Base-by-base conservation (phyloP, 1,140 invertebrate genomes). In the Tigriopus japonicus region DNA sequence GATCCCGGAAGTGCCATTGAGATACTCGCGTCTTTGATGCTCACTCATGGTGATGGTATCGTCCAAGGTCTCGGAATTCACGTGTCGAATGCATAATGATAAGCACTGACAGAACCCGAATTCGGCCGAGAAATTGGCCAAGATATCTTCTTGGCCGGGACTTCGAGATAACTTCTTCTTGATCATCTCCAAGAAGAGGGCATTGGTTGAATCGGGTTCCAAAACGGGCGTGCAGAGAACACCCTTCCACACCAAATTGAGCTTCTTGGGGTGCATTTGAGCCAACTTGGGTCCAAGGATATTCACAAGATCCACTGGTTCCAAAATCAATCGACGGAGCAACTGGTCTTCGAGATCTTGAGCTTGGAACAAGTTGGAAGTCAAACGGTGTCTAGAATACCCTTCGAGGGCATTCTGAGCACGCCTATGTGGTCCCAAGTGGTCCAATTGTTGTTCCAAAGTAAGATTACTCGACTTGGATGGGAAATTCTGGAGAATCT, bases 251-350 rank as follows among this genome's bases (percentile, higher is more conserved):
- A 58, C 15, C 28, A 35, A 35, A 9, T 35, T 35, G 28, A 35
- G 28, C 28, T 35, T 35, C 28, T 35, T 35, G 2, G 6, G 21
- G 21, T n/a, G 15, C n/a, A 17, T 3, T 21, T 54, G 13, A 42
- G 55, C 6, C 55, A 40, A 42, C 15, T 28, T 17, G 28, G 28
- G 41, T 23, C 42, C 17, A 58, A 42, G 23, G 14, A 58, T 14
- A n/a, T 15, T n/a, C 3, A 41, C n/a, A 40, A 58, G 40, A 43
- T 58, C 55, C 28, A 58, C 17, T 23, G 55, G 55, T 41, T 58
- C 55, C 28, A 58, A 42, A n/a, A 58, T 23, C 17, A 41, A 10
- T 3, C 6, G 5, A 5, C 15, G 13, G 14, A 58, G 40, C 15
- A 35, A 58, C 14, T 58, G 15, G 17, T 58, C 55, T n/a, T 58